A percentile compares a stretch with the other conserved stretches of the same genome.
These are phyloP conservation scores for Yoshiicerus persimilis DNA, from an alignment of 1,140 invertebrate species.

Conservation along the genomic window DNA sequence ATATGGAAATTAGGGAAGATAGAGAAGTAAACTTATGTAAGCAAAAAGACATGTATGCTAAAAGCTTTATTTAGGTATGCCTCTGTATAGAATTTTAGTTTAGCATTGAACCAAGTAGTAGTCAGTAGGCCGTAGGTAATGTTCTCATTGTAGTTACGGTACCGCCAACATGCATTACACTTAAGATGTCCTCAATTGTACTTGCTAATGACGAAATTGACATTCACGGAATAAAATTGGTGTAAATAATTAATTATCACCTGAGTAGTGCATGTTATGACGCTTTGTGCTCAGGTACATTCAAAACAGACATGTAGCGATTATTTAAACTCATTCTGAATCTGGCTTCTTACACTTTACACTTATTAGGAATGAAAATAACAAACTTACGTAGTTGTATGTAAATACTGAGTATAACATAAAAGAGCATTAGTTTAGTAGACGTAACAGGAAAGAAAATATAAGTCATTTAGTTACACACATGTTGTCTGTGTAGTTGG, in stretches of 20 bases:
- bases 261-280: neutral
- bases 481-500: neutral
- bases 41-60: too few relatives aligned
- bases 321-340: neutral
- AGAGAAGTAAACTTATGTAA: too few relatives aligned
- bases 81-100: too few relatives aligned
- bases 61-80: too few relatives aligned
- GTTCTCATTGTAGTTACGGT: neutral
- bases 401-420: too few relatives aligned
- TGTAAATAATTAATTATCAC: conserved; percentile 20
- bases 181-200: neutral
- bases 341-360: neutral
- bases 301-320: too few relatives aligned
- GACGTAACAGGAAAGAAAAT: neutral
- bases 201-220: conserved; percentile 1
- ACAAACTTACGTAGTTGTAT: neutral
- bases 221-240: conserved; percentile 2
- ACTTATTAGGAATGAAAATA: neutral
- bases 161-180: neutral
- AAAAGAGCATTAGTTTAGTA: too few relatives aligned
- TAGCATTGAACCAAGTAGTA: too few relatives aligned
- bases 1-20: too few relatives aligned
- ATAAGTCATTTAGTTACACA: neutral
- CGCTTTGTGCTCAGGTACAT: neutral
- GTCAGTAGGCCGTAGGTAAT: neutral